Base-by-base conservation (phyloP, 2,797 vertebrate genomes). In the Phoebastria nigripes region DNA sequence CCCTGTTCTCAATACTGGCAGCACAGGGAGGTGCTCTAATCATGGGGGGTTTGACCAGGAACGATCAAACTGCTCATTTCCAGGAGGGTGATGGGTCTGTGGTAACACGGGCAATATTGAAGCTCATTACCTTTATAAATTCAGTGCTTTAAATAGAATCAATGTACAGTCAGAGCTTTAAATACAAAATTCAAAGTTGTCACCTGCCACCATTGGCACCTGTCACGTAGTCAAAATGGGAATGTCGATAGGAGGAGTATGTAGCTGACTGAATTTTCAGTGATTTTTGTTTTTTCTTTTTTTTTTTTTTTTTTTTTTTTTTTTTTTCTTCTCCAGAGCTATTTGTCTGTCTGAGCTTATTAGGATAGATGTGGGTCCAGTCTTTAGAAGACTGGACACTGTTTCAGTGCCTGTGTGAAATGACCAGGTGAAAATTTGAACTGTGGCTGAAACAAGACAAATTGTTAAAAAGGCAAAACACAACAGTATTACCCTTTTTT, bases 1-100 rank as follows among this genome's bases (percentile, higher is more conserved):
- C 99, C 98, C 98, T 99, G 99, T 99, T 99, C 98, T 99, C 98
- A 98, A 98, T 99, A 96, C 98, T 97, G 98, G 97, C 98, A 97
- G 98, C 98, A 98, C 98, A 98, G 98, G 98, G 98, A 98, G 97
- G 98, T 98, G 98, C 98, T 98, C 97, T 98, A 84, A 89, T 96
- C 97, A 97, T 81, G 97, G 97, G 97, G 97, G 97, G 95, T 95
- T 96, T 97, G 88, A 96, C 94, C 93, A 87, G 89, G 41, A 91
- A 62, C 81, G 90, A 49, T 92, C 94, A 83, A 86, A 89, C 91
- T 82, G 96, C 92, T 97, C 82, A 63, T 96, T 90, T 70, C 84
- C 28, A 72, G 96, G 97, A 97, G 98, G 99, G 98, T 98, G 98
- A 98, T 98, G 98, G 98, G 98, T 98, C 95, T 98, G 98, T 97